Conservation (phyloP, 2,888 invertebrate species). For the Tanytarsus gracilentus region DNA sequence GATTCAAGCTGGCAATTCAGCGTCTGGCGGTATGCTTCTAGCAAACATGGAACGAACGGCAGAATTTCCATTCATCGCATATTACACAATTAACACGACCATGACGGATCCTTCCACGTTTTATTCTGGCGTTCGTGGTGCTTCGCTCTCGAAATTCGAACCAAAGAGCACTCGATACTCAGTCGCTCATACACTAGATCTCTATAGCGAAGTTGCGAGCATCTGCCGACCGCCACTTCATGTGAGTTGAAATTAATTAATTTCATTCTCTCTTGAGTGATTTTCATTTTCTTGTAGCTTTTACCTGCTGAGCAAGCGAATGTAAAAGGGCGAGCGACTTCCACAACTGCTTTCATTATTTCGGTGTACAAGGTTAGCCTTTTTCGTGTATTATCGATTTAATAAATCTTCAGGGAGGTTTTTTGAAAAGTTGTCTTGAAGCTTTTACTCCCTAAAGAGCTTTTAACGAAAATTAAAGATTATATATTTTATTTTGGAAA, state of each 20-base stretch:
- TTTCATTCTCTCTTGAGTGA: too few species aligned
- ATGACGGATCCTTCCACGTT: slow-evolving; percentile 78
- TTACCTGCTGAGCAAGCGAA: slow-evolving; percentile 62
- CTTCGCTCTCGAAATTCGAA: slow-evolving; percentile 77
- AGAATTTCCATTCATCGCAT: slow-evolving; percentile 85
- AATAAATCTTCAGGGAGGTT: too few species aligned
- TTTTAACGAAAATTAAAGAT: too few species aligned
- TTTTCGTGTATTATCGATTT: not conserved
- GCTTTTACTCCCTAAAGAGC: too few species aligned
- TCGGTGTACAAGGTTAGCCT: slow-evolving; percentile 69
- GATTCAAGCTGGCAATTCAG: slow-evolving; percentile 58
- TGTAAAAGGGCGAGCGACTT: slow-evolving; percentile 65
- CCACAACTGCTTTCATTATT: slow-evolving; percentile 81
- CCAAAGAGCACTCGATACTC: slow-evolving; percentile 68
- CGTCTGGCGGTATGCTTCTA: slow-evolving; percentile 75
- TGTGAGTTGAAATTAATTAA: too few species aligned
- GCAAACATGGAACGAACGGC: slow-evolving; percentile 82
- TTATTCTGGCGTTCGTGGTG: slow-evolving; percentile 74
- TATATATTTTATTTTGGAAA: too few species aligned
- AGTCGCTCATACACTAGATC: slow-evolving; percentile 71
- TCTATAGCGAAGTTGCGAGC: slow-evolving; percentile 84
- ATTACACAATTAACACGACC: slow-evolving; percentile 80
- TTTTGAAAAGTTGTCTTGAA: too few species aligned
- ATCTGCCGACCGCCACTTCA: slow-evolving; percentile 78
- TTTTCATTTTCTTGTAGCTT: too few species aligned